Percentiles rank a stretch among this genome's conserved stretches.
These are phyloP conservation scores for Cephus runcator DNA, from an alignment of 2,888 invertebrate species.

Conservation along the genomic window DNA sequence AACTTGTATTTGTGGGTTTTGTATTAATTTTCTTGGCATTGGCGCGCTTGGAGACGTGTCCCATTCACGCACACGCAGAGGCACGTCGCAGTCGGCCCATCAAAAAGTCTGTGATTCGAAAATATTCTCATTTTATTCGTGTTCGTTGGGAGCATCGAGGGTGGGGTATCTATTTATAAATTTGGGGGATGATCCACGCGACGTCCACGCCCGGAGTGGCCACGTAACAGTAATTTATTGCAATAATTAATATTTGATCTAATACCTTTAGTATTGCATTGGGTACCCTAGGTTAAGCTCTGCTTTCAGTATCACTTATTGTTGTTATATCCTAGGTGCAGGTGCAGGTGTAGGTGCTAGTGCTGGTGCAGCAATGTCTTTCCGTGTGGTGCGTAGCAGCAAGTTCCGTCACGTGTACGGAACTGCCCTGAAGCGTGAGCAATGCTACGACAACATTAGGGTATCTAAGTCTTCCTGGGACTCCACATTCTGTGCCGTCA, in stretches of 20 bases:
- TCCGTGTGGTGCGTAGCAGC: conserved; percentile 95
- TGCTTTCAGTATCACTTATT: conserved; percentile 5
- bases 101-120: conserved; percentile 49
- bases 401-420: conserved; percentile 98
- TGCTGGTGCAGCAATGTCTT: conserved; percentile 77
- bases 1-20: not conserved
- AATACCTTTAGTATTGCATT: not conserved
- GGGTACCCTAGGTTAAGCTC: not conserved
- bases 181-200: conserved; percentile 60
- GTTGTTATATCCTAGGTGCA: conserved; percentile 12
- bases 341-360: conserved; percentile 16
- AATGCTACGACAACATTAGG: conserved; percentile 97
- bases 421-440: conserved; percentile 91
- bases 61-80: not conserved
- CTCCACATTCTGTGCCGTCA: conserved; percentile 97
- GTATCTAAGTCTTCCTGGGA: conserved; percentile 99
- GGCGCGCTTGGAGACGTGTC: not conserved
- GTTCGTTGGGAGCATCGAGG: conserved; percentile 40
- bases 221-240: conserved; percentile 58
- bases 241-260: conserved; percentile 39
- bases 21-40: not conserved
- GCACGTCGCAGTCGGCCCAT: not conserved
- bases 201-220: conserved; percentile 57
- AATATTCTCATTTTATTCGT: conserved; percentile 57
- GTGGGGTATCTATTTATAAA: conserved; percentile 61